phyloP scores from a whole-genome alignment of 2,888 invertebrate species.

The Sphaerophoria taeniata region DNA sequence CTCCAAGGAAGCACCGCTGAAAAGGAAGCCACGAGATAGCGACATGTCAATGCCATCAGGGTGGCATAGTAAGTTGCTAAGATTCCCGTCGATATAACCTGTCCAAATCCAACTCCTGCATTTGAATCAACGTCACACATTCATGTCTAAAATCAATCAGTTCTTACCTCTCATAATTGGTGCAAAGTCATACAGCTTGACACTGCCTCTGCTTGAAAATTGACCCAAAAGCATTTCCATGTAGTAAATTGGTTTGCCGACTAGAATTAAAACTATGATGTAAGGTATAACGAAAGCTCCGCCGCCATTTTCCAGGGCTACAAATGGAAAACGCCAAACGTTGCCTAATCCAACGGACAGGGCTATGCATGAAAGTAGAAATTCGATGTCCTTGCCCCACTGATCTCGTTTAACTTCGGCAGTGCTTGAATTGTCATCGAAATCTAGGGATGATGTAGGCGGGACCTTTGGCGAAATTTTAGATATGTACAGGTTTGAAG shows the following conservation, averaged over 20 bases:
- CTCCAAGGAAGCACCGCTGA: constrained; percentile 86
- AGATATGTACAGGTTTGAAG: neutral
- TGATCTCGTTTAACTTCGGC: constrained; percentile 78
- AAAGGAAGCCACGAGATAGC: constrained; percentile 87
- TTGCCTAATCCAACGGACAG: constrained; percentile 87
- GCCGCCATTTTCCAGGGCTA: constrained; percentile 87
- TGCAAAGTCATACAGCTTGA: constrained; percentile 86
- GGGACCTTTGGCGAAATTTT: no score
- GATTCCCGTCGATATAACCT: constrained; percentile 84
- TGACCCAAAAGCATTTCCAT: constrained; percentile 89
- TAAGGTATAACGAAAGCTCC: constrained; percentile 88
- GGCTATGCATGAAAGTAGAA: constrained; percentile 85
- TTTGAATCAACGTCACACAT: neutral
- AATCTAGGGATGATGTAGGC: constrained; percentile 14
- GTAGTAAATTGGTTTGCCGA: constrained; percentile 88
- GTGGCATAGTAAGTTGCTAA: constrained; percentile 87
- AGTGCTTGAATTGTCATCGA: constrained; percentile 5
- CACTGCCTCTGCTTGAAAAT: constrained; percentile 88
- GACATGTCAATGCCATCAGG: constrained; percentile 86
- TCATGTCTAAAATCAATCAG: neutral
- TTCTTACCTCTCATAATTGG: constrained; percentile 87
- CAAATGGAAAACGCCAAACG: constrained; percentile 87
- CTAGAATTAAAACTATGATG: constrained; percentile 85
- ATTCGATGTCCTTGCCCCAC: constrained; percentile 86
- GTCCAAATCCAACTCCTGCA: constrained; percentile 85